Conservation (phyloP, 1,140 invertebrate species). For the Arctopsyche grandis region DNA sequence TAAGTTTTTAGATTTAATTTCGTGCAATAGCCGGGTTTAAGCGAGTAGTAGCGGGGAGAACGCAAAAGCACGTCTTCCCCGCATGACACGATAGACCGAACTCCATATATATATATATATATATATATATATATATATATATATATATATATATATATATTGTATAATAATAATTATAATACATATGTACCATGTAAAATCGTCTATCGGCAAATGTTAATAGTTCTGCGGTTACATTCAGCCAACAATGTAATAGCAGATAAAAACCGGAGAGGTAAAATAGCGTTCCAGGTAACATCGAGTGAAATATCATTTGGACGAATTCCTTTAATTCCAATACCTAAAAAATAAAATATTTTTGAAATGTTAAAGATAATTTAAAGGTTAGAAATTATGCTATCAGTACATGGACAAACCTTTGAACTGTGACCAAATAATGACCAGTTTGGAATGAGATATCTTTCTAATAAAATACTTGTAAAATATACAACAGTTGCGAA, state of each 20-base stretch:
- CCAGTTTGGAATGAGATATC: constrained; percentile 67
- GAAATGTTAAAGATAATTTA: constrained; percentile 54
- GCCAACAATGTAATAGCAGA: constrained; percentile 86
- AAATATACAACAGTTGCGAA: constrained; percentile 81
- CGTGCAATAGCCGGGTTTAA: too few species aligned
- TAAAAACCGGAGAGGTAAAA: constrained; percentile 84
- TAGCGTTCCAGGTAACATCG: constrained; percentile 79
- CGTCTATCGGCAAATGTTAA: constrained; percentile 85
- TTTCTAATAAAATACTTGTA: constrained; percentile 80
- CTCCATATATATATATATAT: too few species aligned
- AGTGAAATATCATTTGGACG: constrained; percentile 74
- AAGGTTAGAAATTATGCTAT: background rate
- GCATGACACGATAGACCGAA: too few species aligned
- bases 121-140: too few species aligned
- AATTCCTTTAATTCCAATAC: constrained; percentile 68
- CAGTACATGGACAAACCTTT: constrained; percentile 51
- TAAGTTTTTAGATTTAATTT: too few species aligned
- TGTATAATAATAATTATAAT: background rate
- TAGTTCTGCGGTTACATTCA: constrained; percentile 90
- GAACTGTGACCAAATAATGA: constrained; percentile 71
- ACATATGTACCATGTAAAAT: constrained; percentile 78
- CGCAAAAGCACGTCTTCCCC: too few species aligned
- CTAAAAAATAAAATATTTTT: constrained; percentile 27
- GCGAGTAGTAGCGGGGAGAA: too few species aligned
- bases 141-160: background rate